phyloP scores from a whole-genome alignment of 2,888 invertebrate species.

The Perizoma affinitatum region DNA sequence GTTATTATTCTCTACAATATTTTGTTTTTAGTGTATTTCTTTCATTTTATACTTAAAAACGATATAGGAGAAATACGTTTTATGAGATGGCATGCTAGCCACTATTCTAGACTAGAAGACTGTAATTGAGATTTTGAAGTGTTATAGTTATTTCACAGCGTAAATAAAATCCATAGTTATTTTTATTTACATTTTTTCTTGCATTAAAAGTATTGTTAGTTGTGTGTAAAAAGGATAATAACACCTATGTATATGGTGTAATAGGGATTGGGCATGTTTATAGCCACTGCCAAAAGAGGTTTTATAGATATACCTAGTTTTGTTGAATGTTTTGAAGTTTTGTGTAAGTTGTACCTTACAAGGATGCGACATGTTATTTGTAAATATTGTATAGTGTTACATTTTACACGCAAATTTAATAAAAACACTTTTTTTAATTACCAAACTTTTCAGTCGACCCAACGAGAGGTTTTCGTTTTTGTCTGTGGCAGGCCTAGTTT shows the following conservation, averaged over 20 bases:
- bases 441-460: conserved; percentile 13
- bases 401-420: conserved; percentile 64
- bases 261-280: conserved; percentile 11
- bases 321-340: conserved; percentile 55
- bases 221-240: conserved; percentile 8
- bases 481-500: too few relatives aligned
- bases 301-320: conserved; percentile 47
- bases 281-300: conserved; percentile 47
- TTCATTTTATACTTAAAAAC: neutral
- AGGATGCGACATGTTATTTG: conserved; percentile 45
- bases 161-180: conserved; percentile 21
- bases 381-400: conserved; percentile 73
- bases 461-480: too few relatives aligned
- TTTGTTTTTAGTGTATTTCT: neutral
- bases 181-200: conserved; percentile 5
- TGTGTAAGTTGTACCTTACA: conserved; percentile 42
- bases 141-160: conserved; percentile 3
- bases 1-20: neutral
- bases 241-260: conserved; percentile 4
- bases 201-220: neutral
- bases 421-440: conserved; percentile 49
- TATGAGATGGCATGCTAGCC: neutral
- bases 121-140: conserved; percentile 3
- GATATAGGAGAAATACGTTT: neutral
- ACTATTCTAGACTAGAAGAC: conserved; percentile 20